phyloP scores from a whole-genome alignment of 2,797 vertebrate species.

The Tamandua tetradactyla region DNA sequence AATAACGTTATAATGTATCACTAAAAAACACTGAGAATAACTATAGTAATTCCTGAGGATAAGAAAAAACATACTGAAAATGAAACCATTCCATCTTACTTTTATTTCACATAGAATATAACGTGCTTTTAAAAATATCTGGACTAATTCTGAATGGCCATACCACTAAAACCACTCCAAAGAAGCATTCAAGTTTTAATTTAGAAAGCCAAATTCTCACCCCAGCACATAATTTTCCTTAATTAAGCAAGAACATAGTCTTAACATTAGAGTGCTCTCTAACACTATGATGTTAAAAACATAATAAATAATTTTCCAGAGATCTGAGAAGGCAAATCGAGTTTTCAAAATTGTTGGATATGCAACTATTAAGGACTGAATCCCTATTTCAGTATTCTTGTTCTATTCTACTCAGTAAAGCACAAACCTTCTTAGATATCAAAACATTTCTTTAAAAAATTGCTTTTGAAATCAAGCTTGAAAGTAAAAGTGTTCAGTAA shows the following conservation, averaged over 20 bases:
- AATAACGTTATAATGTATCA: neutral
- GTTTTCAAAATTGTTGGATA: neutral
- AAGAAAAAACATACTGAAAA: conserved; percentile 8
- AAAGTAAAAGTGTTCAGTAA: neutral
- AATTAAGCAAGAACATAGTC: neutral
- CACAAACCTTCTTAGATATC: neutral
- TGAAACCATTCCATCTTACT: neutral
- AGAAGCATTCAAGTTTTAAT: neutral
- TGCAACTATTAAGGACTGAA: neutral
- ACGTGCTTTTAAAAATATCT: neutral
- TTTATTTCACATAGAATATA: neutral
- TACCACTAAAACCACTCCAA: neutral
- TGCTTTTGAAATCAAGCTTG: neutral
- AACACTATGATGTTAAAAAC: neutral
- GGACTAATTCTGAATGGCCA: neutral
- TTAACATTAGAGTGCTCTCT: neutral
- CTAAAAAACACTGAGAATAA: neutral
- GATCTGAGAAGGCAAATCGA: neutral
- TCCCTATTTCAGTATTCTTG: neutral
- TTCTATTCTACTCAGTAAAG: neutral
- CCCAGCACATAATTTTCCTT: neutral
- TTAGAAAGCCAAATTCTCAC: neutral
- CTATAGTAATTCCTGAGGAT: neutral
- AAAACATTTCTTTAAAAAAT: neutral
- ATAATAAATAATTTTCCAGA: neutral